Conservation (phyloP, 2,888 invertebrate species). For the Sarcophaga carnaria region DNA sequence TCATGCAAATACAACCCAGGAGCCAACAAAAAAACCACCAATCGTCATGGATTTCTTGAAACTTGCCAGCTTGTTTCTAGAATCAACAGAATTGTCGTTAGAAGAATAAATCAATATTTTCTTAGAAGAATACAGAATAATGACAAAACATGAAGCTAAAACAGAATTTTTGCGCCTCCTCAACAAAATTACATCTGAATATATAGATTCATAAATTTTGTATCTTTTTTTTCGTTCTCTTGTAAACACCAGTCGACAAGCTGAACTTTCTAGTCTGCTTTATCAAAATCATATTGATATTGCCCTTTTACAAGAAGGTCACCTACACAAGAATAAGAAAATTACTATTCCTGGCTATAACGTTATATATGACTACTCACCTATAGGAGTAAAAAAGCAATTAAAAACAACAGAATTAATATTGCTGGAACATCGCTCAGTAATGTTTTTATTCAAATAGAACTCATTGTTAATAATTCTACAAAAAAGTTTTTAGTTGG, state of each 20-base stretch:
- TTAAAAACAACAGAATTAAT: neutral
- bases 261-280: neutral
- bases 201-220: too few species aligned
- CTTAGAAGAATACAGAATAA: neutral
- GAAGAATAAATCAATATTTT: conserved; percentile 25
- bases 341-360: too few species aligned
- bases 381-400: conserved; percentile 11
- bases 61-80: neutral
- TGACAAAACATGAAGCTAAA: conserved; percentile 2
- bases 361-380: conserved; percentile 20
- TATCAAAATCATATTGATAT: neutral
- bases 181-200: too few species aligned
- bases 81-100: neutral
- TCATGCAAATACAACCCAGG: neutral
- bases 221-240: conserved; percentile 9
- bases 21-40: neutral
- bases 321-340: too few species aligned
- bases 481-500: too few species aligned
- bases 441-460: neutral
- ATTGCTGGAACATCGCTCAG: neutral
- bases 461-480: neutral
- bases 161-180: neutral
- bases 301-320: neutral
- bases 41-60: conserved; percentile 19
- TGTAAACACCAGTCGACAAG: neutral